Conservation (phyloP, 2,113 vertebrate genomes). For the Nycticebus coucang region DNA sequence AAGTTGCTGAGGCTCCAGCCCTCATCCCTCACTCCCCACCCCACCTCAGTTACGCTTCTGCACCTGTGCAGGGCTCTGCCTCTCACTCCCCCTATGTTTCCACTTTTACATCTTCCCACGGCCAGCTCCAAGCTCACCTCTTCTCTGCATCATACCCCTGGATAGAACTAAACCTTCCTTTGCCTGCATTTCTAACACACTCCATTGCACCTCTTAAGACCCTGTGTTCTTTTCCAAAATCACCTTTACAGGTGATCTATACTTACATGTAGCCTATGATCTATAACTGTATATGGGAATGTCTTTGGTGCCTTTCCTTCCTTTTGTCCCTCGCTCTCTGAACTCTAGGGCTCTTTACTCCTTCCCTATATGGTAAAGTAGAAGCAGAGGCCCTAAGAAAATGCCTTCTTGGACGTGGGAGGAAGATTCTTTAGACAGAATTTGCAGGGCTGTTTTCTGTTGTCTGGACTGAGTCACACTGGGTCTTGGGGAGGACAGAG, state of each 20-base stretch:
- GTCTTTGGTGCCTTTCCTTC: fast-evolving
- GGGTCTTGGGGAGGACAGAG: neutral
- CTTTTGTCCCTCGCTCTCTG: neutral
- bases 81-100: neutral
- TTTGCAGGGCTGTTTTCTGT: neutral
- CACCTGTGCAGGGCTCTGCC: fast-evolving
- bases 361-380: neutral
- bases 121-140: neutral
- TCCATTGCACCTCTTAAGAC: neutral
- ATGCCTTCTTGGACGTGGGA: neutral
- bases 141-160: neutral
- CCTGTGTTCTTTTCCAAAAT: fast-evolving
- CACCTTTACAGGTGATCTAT: neutral
- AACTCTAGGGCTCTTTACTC: fast-evolving
- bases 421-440: neutral
- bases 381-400: neutral
- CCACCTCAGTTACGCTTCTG: neutral
- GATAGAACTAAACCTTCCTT: neutral
- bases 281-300: too few relatives aligned
- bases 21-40: fast-evolving
- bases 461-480: neutral
- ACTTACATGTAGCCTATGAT: fast-evolving
- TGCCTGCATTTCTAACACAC: neutral
- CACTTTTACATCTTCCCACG: neutral
- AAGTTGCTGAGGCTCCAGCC: fast-evolving